These are phyloP conservation scores for Danio rerio DNA, from an alignment of 2,113 vertebrate species.

Conservation along the genomic window GRCz12tu NC_133177.1:28461501-28462000, in stretches of 20 bases:
- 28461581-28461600: constrained; percentile 84
- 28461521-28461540: constrained; percentile 96
- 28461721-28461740: constrained; percentile 78
- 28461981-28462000: neutral
- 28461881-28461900: constrained; percentile 72
- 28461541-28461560: constrained; percentile 97
- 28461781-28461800: constrained; percentile 89
- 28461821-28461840: constrained; percentile 49
- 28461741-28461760: constrained; percentile 62
- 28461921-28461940: neutral
- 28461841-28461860: constrained; percentile 35
- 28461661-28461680: constrained; percentile 94
- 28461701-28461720: constrained; percentile 25
- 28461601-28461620: constrained; percentile 88
- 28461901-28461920: constrained; percentile 56
- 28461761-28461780: constrained; percentile 87
- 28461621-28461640: constrained; percentile 92
- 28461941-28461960: constrained; percentile 73
- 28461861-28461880: constrained; percentile 54
- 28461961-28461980: neutral
- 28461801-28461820: constrained; percentile 58
- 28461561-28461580: constrained; percentile 90
- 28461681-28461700: constrained; percentile 88
- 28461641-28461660: constrained; percentile 90
- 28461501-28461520: constrained; percentile 98